phyloP scores from a whole-genome alignment of 2,888 invertebrate species.

The Lingula anatina region DNA sequence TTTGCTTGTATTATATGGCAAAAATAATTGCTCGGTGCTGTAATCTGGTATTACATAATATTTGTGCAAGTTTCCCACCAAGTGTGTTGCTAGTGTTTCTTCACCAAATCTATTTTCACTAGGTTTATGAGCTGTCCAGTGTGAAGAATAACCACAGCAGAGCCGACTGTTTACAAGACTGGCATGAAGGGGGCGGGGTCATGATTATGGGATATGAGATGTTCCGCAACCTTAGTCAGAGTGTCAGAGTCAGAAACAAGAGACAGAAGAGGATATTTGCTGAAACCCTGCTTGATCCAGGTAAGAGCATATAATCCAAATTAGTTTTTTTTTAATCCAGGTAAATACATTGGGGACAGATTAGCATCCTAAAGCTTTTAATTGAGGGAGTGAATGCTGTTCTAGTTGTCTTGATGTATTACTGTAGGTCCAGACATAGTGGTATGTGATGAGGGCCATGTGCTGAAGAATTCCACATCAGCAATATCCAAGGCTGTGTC shows the following conservation, averaged over 20 bases:
- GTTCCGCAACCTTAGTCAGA: slow-evolving; percentile 75
- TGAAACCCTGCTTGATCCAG: slow-evolving; percentile 75
- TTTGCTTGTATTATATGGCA: too few relatives aligned
- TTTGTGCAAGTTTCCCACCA: not conserved
- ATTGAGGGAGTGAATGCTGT: too few relatives aligned
- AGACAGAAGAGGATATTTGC: slow-evolving; percentile 69
- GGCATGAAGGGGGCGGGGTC: slow-evolving; percentile 81
- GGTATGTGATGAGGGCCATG: slow-evolving; percentile 95
- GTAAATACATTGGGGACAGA: too few relatives aligned
- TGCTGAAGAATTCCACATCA: slow-evolving; percentile 90
- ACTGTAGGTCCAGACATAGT: slow-evolving; percentile 80
- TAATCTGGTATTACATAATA: not conserved
- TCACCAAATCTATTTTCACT: not conserved
- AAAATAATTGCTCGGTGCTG: too few relatives aligned
- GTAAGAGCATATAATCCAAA: too few relatives aligned
- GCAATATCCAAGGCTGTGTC: slow-evolving; percentile 79
- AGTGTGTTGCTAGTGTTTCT: not conserved
- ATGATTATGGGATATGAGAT: slow-evolving; percentile 93
- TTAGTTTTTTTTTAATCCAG: too few relatives aligned
- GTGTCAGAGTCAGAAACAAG: slow-evolving; percentile 60
- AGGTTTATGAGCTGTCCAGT: slow-evolving; percentile 69
- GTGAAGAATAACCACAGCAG: slow-evolving; percentile 73
- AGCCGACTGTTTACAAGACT: slow-evolving; percentile 68
- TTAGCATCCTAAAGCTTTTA: too few relatives aligned
- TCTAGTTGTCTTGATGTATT: too few relatives aligned